Evolutionary conservation across 1,140 invertebrate species (phyloP).

Genomic region (Aphelinus certus): DNA sequence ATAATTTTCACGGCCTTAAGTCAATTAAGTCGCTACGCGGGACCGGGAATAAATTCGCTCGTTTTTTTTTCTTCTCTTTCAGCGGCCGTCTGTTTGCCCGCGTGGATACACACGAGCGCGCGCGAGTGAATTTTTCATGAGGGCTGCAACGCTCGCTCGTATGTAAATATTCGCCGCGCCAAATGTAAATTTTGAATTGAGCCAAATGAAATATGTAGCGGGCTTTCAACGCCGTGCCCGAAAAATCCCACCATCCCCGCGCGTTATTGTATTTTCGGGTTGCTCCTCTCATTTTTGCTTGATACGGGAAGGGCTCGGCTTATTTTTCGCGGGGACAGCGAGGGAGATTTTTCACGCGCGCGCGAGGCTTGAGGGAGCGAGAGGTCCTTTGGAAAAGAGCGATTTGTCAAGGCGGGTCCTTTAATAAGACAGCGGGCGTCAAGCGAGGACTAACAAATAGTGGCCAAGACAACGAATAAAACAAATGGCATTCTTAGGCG

Average conservation of each 20-base stretch:
- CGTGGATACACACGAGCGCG: constrained; percentile 1
- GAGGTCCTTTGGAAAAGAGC: constrained; percentile 22
- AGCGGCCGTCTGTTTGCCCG: constrained; percentile 13
- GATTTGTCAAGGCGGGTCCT: constrained; percentile 37
- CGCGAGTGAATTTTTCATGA: constrained; percentile 31
- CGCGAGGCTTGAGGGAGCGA: not conserved
- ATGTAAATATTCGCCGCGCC: constrained; percentile 32
- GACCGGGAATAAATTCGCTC: constrained; percentile 28
- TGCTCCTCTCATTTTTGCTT: too few relatives aligned
- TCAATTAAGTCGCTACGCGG: constrained; percentile 31
- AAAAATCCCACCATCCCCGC: too few relatives aligned
- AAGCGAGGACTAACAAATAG: constrained; percentile 46
- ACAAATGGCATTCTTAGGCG: constrained; percentile 50
- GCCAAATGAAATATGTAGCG: not conserved
- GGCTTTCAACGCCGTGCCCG: too few relatives aligned
- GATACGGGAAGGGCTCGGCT: not conserved
- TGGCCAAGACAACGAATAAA: constrained; percentile 47
- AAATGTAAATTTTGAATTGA: constrained; percentile 32
- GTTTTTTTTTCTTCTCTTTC: constrained; percentile 6
- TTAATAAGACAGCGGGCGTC: constrained; percentile 38
- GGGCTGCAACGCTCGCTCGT: not conserved
- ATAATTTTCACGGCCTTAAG: constrained; percentile 32
- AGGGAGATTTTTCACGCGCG: not conserved
- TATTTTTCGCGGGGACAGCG: constrained; percentile 10
- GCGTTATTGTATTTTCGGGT: too few relatives aligned